Conservation (phyloP, 2,113 vertebrate genomes). For the Lepisosteus osseus region DNA sequence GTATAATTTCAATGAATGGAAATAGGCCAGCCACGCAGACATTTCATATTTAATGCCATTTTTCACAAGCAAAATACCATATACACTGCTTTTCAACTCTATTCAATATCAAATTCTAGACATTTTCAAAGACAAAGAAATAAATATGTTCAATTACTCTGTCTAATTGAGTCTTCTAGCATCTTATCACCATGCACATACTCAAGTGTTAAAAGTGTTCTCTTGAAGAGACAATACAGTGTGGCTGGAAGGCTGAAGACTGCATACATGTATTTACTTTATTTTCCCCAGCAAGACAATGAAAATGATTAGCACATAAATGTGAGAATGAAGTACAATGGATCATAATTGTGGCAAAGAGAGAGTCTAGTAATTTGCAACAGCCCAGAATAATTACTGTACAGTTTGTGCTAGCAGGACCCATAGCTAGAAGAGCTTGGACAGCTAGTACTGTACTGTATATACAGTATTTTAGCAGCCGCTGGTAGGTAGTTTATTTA, state of each 20-base stretch:
- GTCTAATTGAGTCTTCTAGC: background rate
- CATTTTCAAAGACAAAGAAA: background rate
- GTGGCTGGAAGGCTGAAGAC: background rate
- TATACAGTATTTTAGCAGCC: too few relatives aligned
- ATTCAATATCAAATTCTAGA: too few relatives aligned
- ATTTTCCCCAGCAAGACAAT: background rate
- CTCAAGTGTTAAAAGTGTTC: background rate
- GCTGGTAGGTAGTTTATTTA: too few relatives aligned
- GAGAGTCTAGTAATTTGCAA: background rate
- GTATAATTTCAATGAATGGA: background rate
- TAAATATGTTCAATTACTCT: background rate
- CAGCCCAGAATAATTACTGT: background rate
- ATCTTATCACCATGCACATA: slow-evolving; percentile 2
- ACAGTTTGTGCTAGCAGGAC: too few relatives aligned
- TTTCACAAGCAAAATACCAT: background rate
- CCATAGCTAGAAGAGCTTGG: too few relatives aligned
- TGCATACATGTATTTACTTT: too few relatives aligned
- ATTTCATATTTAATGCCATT: background rate
- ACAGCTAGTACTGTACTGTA: too few relatives aligned
- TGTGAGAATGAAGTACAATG: too few relatives aligned
- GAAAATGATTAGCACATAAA: background rate
- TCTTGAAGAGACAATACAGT: background rate
- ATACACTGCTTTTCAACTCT: background rate
- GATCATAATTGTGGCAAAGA: too few relatives aligned
- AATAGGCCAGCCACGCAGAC: background rate